Percentiles rank a stretch among this genome's conserved stretches.
phyloP scores from a whole-genome alignment of 30 jellyfish, hydroid and myxozoan species.

The Pseudorhiza aurosa region DNA sequence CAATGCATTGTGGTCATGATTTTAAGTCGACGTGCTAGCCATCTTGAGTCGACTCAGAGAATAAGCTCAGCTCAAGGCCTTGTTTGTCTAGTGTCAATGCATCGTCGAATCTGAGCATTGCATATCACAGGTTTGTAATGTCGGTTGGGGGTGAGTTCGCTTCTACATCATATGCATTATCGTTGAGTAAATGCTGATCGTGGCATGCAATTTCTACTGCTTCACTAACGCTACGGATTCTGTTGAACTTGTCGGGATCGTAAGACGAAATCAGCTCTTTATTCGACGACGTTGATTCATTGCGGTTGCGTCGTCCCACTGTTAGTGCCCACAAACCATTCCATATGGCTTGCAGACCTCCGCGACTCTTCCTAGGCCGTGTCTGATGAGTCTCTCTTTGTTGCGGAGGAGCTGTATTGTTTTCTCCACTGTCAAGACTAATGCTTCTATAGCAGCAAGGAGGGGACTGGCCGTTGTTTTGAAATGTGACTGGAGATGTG shows the following conservation, averaged over 20 bases:
- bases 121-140: slow-evolving; percentile 60
- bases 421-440: slow-evolving; percentile 18
- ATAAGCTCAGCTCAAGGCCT: no score
- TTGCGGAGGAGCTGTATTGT: slow-evolving; percentile 24
- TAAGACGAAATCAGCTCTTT: slow-evolving; percentile 66
- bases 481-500: slow-evolving; percentile 54
- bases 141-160: slow-evolving; percentile 59
- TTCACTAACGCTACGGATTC: slow-evolving; percentile 81
- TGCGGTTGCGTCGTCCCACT: slow-evolving; percentile 58
- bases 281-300: slow-evolving; percentile 67
- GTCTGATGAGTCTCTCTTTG: neutral
- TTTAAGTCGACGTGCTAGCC: no score
- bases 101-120: no score
- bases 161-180: slow-evolving; percentile 38
- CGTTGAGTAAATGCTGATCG: slow-evolving; percentile 36
- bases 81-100: no score
- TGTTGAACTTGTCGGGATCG: slow-evolving; percentile 46
- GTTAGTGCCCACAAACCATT: slow-evolving; percentile 65
- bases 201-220: slow-evolving; percentile 70
- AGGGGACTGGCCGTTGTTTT: slow-evolving; percentile 16
- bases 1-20: no score
- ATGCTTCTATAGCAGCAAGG: slow-evolving; percentile 43
- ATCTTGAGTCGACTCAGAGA: no score
- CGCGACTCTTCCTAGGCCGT: slow-evolving; percentile 35
- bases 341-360: slow-evolving; percentile 34